Evolutionary conservation across 2,797 vertebrate genomes (phyloP).

Genomic region (Xenops minutus): DNA sequence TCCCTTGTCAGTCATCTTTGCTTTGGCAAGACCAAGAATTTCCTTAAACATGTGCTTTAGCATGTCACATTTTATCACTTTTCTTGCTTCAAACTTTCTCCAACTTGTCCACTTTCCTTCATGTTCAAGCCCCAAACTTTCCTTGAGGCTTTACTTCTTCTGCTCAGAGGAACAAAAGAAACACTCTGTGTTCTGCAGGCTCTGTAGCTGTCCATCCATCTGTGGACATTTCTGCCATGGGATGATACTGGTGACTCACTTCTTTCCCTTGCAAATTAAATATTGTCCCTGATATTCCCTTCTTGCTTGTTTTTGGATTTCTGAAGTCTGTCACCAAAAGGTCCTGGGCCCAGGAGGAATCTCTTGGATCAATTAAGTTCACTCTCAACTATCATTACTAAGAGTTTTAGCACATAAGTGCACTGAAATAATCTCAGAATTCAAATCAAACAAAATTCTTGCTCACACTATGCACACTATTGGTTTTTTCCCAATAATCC

Average conservation of each 20-base stretch:
- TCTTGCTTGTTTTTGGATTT: background rate
- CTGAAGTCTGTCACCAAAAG: background rate
- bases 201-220: background rate
- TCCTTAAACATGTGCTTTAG: background rate
- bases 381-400: background rate
- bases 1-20: background rate
- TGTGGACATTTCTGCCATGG: background rate
- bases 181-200: background rate
- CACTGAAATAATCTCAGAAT: background rate
- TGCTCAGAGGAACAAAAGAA: background rate
- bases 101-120: background rate
- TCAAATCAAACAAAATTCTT: background rate
- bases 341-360: background rate
- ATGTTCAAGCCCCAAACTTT: background rate
- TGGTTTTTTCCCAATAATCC: background rate
- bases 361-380: background rate
- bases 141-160: background rate
- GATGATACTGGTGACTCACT: background rate
- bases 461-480: background rate
- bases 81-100: background rate
- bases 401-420: background rate
- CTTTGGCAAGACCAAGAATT: background rate
- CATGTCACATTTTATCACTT: background rate
- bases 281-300: background rate
- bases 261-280: background rate